phyloP scores from a whole-genome alignment of 2,888 invertebrate species.

The Noctua pronuba region DNA sequence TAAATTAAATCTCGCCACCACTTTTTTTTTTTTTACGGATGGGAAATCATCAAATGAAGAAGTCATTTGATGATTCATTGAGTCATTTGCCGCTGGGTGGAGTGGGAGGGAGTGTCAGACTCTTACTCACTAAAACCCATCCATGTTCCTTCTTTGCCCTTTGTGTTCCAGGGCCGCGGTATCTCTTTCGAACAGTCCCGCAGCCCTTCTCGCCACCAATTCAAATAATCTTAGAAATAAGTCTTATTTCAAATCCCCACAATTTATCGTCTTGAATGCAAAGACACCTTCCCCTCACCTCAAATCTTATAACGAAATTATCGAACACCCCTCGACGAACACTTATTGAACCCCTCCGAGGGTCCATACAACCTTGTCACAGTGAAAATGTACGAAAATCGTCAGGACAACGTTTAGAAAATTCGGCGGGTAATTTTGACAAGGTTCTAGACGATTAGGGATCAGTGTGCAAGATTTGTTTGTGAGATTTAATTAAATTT shows the following conservation, averaged over 20 bases:
- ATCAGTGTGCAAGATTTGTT: conserved; percentile 51
- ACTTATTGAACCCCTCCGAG: conserved; percentile 51
- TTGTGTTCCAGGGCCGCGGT: no score
- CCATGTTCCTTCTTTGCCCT: no score
- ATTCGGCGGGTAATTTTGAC: conserved; percentile 39
- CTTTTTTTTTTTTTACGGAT: no score
- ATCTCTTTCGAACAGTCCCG: no score
- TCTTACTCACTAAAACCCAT: no score
- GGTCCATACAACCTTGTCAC: conserved; percentile 48
- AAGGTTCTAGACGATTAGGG: conserved; percentile 57
- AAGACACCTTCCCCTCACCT: conserved; percentile 56
- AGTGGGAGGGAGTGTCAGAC: no score
- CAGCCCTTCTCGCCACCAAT: neutral
- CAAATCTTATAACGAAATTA: conserved; percentile 67
- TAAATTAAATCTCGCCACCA: neutral
- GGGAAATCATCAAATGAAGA: no score
- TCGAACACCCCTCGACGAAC: conserved; percentile 44
- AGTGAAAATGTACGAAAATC: conserved; percentile 40
- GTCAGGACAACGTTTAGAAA: conserved; percentile 42
- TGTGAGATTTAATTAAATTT: conserved; percentile 29
- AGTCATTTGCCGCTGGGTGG: no score
- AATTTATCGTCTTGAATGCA: conserved; percentile 50
- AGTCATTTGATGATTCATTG: no score
- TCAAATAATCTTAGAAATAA: conserved; percentile 17
- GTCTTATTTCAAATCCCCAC: conserved; percentile 37